These are phyloP conservation scores for Anastatus disparis DNA, from an alignment of 1,140 invertebrate species.

Conservation along the genomic window DNA sequence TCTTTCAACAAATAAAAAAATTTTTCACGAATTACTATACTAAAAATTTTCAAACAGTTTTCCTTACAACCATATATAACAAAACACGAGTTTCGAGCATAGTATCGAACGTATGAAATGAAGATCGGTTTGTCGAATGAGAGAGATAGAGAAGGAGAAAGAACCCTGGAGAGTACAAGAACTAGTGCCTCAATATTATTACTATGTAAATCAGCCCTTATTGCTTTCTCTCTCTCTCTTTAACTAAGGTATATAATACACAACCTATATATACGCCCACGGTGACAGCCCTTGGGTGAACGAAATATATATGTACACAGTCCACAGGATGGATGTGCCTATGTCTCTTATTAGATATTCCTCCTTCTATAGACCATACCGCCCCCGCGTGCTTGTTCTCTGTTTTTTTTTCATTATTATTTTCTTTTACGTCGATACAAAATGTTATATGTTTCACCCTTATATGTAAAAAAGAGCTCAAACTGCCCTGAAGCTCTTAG, in stretches of 20 bases:
- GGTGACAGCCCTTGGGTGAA: conserved; percentile 56
- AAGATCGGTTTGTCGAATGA: conserved; percentile 41
- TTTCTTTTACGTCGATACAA: conserved; percentile 51
- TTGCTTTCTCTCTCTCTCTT: background rate
- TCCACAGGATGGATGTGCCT: conserved; percentile 55
- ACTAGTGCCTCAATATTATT: conserved; percentile 58
- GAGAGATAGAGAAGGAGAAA: background rate
- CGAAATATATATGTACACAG: too few species aligned
- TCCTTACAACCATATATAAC: too few species aligned
- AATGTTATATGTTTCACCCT: too few species aligned
- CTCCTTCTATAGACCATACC: conserved; percentile 38
- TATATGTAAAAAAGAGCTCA: background rate
- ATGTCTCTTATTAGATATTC: conserved; percentile 60
- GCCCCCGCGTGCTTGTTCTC: conserved; percentile 34
- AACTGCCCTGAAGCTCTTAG: too few species aligned
- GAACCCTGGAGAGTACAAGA: conserved; percentile 27
- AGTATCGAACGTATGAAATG: conserved; percentile 38
- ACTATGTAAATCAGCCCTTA: conserved; percentile 60
- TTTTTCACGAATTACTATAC: too few species aligned
- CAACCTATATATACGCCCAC: too few species aligned
- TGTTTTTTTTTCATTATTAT: too few species aligned
- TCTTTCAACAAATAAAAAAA: too few species aligned
- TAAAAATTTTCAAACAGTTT: too few species aligned
- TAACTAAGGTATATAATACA: too few species aligned
- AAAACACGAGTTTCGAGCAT: background rate